Percentiles rank a stretch among this genome's conserved stretches.
phyloP scores from a whole-genome alignment of 2,113 vertebrate species.

The Thymallus thymallus region DNA sequence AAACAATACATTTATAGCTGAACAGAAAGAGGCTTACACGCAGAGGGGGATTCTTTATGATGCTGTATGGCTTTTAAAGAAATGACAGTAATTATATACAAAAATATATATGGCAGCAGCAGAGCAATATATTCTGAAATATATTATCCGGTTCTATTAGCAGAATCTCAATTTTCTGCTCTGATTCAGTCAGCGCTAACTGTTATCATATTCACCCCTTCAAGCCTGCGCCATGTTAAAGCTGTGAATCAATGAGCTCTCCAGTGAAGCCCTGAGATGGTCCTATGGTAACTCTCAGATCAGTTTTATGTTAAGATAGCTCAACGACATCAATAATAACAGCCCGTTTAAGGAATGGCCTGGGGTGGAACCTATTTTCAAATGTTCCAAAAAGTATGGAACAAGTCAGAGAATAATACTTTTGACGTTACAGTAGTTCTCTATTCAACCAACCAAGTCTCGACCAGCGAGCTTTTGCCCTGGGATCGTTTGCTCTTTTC shows the following conservation, averaged over 20 bases:
- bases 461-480: conserved; percentile 17
- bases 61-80: neutral
- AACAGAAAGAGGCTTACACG: neutral
- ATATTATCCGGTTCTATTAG: neutral
- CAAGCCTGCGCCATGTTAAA: neutral
- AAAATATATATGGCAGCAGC: neutral
- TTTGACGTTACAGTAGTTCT: neutral
- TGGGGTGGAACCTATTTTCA: neutral
- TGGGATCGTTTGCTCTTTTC: no score
- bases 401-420: neutral
- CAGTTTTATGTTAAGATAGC: neutral
- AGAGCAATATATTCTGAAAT: neutral
- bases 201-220: neutral
- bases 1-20: neutral
- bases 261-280: conserved; percentile 10
- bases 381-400: neutral
- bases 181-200: neutral
- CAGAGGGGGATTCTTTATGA: neutral
- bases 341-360: neutral
- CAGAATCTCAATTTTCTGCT: neutral
- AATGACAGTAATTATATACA: neutral
- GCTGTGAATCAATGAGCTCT: neutral
- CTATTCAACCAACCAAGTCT: conserved; percentile 1
- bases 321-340: neutral
- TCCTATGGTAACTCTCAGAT: conserved; percentile 9